Evolutionary conservation across 2,113 vertebrate species (phyloP), one percentile per base, ranked within the genome.

Genomic region (Macheiramphus alcinus): DNA sequence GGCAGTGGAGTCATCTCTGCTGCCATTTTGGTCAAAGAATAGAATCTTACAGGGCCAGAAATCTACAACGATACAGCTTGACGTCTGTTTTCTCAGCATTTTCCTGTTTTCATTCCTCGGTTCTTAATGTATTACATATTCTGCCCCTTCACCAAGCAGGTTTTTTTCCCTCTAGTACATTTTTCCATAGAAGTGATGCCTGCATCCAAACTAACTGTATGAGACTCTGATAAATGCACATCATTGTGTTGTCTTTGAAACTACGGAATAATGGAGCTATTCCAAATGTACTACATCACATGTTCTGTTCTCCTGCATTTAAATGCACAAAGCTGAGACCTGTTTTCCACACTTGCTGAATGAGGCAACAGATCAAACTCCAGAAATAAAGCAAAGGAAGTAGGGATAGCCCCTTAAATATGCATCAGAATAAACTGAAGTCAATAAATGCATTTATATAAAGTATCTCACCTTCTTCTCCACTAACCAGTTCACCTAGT

Each of bases 381-480:
- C n/a, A 86, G 68, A 71, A 81, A 90, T 55, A 58, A 76, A 87
- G 40, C 29, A 86, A 86, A 79, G 40, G 22, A 84, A 68, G 43
- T 16, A 62, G 13, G 21, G 6, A 26, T 40, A 80, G 25, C 9
- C 15, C 67, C 47, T 86, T 85, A 76, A 86, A 61, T 14, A 66
- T 0, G 7, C 9, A 91, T 34, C n/a, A 38, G 62, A 67, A 90
- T 62, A 74, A 84, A 84, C 4, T n/a, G 43, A 80, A 80, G 21
- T 53, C 9, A 89, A 53, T 34, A 86, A 79, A 86, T 47, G 34
- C 5, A 31, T 50, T 48, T 55, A 8, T 40, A 61, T 43, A 61
- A 87, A 76, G 23, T 40, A 42, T 71, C 98, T 98, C 91, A 99
- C 99, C 98, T 99, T 99, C 99, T 65, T 99, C 99, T 86, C 99